A percentile compares a stretch with the other conserved stretches of the same genome.
Evolutionary conservation across 1,140 invertebrate genomes (phyloP).

Genomic region (Polypedilum pembai): DNA sequence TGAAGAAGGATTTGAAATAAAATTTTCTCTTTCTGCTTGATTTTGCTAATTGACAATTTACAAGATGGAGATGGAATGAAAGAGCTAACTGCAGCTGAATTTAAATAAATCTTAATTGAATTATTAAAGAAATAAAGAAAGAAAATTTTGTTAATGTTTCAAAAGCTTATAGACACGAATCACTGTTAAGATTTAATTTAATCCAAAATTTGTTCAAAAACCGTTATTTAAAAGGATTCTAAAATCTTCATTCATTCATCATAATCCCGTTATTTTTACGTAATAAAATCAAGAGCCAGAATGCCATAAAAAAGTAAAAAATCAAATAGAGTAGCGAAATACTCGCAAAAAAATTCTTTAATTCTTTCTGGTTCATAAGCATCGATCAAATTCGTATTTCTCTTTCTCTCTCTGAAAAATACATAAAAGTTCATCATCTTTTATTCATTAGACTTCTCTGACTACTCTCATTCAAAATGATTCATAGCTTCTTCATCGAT

Average conservation of each 20-base stretch:
- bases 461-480: background rate
- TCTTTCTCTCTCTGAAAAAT: background rate
- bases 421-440: slow-evolving; percentile 13
- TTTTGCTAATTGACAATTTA: background rate
- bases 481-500: background rate
- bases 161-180: too few relatives aligned
- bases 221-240: too few relatives aligned
- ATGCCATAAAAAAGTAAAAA: background rate
- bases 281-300: background rate
- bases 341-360: too few relatives aligned
- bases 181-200: too few relatives aligned
- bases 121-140: too few relatives aligned
- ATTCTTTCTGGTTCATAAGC: background rate
- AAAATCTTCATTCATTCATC: background rate
- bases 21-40: background rate
- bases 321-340: background rate
- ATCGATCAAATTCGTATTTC: background rate
- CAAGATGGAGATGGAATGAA: too few relatives aligned
- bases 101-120: background rate
- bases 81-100: too few relatives aligned
- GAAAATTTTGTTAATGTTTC: too few relatives aligned
- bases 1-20: background rate
- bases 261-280: background rate
- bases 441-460: background rate
- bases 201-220: too few relatives aligned